Evolutionary conservation across 2,888 invertebrate species (phyloP), one percentile per base, ranked within the genome.

Genomic region (Pheosia gnoma): DNA sequence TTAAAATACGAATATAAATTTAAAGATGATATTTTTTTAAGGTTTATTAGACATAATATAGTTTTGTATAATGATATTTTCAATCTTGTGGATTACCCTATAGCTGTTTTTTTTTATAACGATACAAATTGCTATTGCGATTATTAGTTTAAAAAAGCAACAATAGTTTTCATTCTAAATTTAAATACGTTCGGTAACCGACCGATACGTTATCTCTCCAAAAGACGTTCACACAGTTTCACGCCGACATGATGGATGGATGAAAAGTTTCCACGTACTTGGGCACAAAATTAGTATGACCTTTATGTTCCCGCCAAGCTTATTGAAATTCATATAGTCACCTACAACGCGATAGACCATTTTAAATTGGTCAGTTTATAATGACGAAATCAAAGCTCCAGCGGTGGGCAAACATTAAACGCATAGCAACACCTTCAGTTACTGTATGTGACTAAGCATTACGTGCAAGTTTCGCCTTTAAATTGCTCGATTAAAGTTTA

Each of bases 371-470:
- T 59, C 57, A 54, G 51, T 61, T 54, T 58, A 38, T 74, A 72
- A 71, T 78, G 74, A 78, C 73, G 79, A 82, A 84, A 83, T 79
- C 75, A 80, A 79, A 81, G 77, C 80, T 79, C 71, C 71, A 80
- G 79, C 75, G 76, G 74, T 75, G 72, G 61, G 70, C 71, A 80
- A 83, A 80, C 81, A 79, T 67, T 65, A 62, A 62, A 67, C 65
- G 59, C 61, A 61, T 56, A 11, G 54, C 59, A 68, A 70, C 71
- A 67, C 71, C 67, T 66, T 60, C 63, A 59, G 53, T 66, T 58
- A 71, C 67, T 63, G 43, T 67, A 60, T 72, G 60, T 66, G 67
- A 67, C 70, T 56, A 65, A 59, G 66, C 66, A 75, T 70, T 69
- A 67, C 64, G 67, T 45, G 67, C 71, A 66, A 78, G 36, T 67